Evolutionary conservation across 1,140 invertebrate genomes (phyloP).

Genomic region (Drosophila fuyamai): DNA sequence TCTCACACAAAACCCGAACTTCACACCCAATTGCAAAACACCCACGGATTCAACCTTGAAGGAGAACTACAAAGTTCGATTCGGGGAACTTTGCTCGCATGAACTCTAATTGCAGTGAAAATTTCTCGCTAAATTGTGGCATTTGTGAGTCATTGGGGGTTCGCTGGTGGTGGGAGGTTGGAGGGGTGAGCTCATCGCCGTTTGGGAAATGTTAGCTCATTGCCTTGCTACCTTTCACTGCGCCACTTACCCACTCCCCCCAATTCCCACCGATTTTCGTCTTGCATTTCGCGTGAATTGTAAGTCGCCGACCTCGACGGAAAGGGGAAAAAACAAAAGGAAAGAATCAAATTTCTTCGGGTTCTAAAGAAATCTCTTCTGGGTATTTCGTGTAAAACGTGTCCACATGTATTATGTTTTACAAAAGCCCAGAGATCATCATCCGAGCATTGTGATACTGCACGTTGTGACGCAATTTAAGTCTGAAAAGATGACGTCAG

Average conservation of each 20-base stretch:
- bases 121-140: slow-evolving; percentile 62
- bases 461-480: slow-evolving; percentile 49
- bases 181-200: slow-evolving; percentile 36
- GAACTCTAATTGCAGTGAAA: slow-evolving; percentile 66
- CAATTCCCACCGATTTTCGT: slow-evolving; percentile 18
- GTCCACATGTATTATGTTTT: slow-evolving; percentile 16
- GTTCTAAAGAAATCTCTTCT: slow-evolving; percentile 36
- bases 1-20: slow-evolving; percentile 22
- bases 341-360: slow-evolving; percentile 35
- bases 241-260: neutral
- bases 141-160: slow-evolving; percentile 55
- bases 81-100: slow-evolving; percentile 33
- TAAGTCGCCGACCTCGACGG: slow-evolving; percentile 59
- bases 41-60: slow-evolving; percentile 60
- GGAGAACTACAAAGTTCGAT: slow-evolving; percentile 64
- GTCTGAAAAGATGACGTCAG: slow-evolving; percentile 44
- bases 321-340: slow-evolving; percentile 20
- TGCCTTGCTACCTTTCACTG: slow-evolving; percentile 9
- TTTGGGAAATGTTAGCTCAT: slow-evolving; percentile 21
- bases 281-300: slow-evolving; percentile 60
- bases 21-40: slow-evolving; percentile 25
- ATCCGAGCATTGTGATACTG: slow-evolving; percentile 24
- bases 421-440: slow-evolving; percentile 31
- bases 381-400: slow-evolving; percentile 30
- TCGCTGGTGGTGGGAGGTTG: neutral